These are phyloP conservation scores for Hyposoter didymator DNA, from an alignment of 2,888 invertebrate genomes.

Conservation along the genomic window DNA sequence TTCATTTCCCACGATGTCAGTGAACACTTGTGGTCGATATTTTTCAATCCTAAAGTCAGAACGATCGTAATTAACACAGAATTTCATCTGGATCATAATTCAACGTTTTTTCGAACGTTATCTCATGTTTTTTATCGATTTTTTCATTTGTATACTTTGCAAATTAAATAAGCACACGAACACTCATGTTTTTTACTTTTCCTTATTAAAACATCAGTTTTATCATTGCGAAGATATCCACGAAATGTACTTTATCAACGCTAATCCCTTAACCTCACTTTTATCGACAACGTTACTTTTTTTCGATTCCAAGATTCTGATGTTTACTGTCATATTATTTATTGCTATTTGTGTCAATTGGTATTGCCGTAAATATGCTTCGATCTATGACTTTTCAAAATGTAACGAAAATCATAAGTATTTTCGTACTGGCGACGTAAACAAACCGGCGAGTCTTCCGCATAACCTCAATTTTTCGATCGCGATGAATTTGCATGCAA, in stretches of 20 bases:
- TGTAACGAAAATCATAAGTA: background rate
- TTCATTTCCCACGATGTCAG: conserved; percentile 98
- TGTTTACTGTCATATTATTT: background rate
- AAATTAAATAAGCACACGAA: background rate
- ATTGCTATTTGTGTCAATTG: background rate
- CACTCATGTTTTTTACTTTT: background rate
- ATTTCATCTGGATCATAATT: background rate
- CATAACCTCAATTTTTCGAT: conserved; percentile 18
- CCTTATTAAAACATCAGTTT: background rate
- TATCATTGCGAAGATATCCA: background rate
- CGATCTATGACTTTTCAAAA: background rate
- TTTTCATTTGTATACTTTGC: background rate
- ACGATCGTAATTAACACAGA: background rate
- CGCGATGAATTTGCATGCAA: background rate
- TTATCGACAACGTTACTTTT: background rate
- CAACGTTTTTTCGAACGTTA: background rate
- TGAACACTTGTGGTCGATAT: conserved; percentile 95
- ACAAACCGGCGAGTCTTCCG: background rate
- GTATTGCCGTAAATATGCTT: no score
- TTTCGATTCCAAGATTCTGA: background rate
- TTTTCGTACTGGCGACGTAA: background rate
- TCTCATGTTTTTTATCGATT: background rate
- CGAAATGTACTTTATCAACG: background rate
- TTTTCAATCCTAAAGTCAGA: conserved; percentile 94
- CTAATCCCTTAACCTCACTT: background rate